These are phyloP conservation scores for Temnothorax ravouxi DNA, from an alignment of 2,888 invertebrate genomes.

Conservation along the genomic window DNA sequence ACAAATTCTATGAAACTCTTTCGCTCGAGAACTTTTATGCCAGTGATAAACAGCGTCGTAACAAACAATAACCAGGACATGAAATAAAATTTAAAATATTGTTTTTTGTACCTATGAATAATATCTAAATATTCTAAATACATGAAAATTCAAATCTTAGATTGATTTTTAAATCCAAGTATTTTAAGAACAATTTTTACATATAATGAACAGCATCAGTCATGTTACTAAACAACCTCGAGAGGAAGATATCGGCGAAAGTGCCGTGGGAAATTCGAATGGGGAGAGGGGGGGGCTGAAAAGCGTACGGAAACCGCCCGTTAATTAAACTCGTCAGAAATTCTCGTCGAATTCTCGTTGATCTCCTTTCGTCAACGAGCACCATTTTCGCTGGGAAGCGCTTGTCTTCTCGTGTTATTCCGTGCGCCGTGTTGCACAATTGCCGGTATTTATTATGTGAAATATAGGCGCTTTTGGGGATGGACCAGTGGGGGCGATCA, in stretches of 20 bases:
- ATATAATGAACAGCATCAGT: neutral
- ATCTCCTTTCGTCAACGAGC: conserved; percentile 14
- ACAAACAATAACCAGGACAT: neutral
- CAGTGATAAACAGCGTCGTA: neutral
- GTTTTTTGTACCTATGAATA: neutral
- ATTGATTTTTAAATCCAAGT: neutral
- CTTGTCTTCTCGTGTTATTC: conserved; percentile 42
- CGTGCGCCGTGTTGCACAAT: conserved; percentile 51
- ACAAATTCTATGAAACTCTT: neutral
- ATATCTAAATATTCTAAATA: neutral
- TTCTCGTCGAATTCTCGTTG: conserved; percentile 36
- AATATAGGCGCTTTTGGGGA: conserved; percentile 53
- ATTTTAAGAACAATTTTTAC: neutral
- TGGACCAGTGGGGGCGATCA: conserved; percentile 64
- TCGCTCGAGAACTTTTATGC: neutral
- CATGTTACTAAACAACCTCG: neutral
- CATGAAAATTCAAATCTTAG: neutral
- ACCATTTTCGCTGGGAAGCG: conserved; percentile 25
- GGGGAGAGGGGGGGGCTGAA: conserved; percentile 3
- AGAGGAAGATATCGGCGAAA: conserved; percentile 65
- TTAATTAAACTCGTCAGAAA: conserved; percentile 51
- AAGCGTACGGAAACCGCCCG: too few relatives aligned
- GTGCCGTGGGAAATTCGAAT: conserved; percentile 27
- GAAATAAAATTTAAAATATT: neutral
- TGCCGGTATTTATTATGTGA: conserved; percentile 60